A percentile compares a stretch with the other conserved stretches of the same genome.
Conservation (phyloP, 2,888 invertebrate genomes). For the Poecilus cupreus region DNA sequence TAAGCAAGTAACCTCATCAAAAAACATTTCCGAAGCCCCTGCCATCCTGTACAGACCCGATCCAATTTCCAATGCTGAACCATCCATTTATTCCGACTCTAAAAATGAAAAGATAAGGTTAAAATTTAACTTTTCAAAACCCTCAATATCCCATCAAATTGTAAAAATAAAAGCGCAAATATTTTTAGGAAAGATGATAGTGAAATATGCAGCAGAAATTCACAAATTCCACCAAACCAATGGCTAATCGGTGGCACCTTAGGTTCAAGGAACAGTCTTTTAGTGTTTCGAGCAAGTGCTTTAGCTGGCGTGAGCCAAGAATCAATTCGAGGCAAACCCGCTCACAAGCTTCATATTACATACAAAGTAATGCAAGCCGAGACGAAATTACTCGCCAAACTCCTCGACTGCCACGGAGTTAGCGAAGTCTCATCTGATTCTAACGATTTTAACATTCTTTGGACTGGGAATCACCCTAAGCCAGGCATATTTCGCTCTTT, state of each 20-base stretch:
- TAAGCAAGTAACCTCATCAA: background rate
- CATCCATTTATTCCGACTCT: background rate
- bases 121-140: background rate
- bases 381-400: slow-evolving; percentile 84
- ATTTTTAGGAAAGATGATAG: slow-evolving; percentile 1
- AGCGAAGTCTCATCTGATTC: slow-evolving; percentile 83
- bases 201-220: slow-evolving; percentile 27
- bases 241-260: slow-evolving; percentile 70
- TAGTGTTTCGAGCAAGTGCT: slow-evolving; percentile 81
- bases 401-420: slow-evolving; percentile 86
- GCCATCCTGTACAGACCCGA: background rate
- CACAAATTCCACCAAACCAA: slow-evolving; percentile 65
- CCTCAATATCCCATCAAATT: background rate
- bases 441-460: slow-evolving; percentile 87
- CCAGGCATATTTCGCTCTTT: slow-evolving; percentile 89
- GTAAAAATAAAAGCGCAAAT: too few species aligned
- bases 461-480: slow-evolving; percentile 95
- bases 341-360: slow-evolving; percentile 81
- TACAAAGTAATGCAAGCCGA: slow-evolving; percentile 88
- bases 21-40: background rate
- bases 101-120: background rate
- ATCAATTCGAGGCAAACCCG: slow-evolving; percentile 77
- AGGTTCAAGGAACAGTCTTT: slow-evolving; percentile 79
- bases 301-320: slow-evolving; percentile 72
- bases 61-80: background rate